Percentiles rank a stretch among this genome's conserved stretches.
phyloP scores from a whole-genome alignment of 2,113 vertebrate species.

The Neogobius melanostomus region DNA sequence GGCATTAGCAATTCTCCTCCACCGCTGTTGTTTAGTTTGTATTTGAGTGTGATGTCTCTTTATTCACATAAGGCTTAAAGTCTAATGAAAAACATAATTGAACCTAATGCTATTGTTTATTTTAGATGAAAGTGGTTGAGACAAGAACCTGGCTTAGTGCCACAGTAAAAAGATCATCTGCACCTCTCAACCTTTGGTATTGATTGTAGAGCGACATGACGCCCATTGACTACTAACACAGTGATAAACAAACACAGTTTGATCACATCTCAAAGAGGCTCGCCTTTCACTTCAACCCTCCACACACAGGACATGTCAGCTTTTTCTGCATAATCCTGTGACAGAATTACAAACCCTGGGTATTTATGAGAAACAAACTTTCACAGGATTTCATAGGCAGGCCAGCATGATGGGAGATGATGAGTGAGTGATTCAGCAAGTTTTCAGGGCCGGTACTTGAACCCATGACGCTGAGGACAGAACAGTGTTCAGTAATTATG shows the following conservation, averaged over 20 bases:
- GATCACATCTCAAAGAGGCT: conserved; percentile 15
- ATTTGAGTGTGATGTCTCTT: conserved; percentile 6
- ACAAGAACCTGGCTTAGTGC: conserved; percentile 55
- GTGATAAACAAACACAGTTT: conserved; percentile 58
- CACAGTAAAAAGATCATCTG: conserved; percentile 58
- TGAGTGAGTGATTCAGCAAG: no score
- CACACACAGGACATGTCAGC: not conserved
- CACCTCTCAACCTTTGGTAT: conserved; percentile 64
- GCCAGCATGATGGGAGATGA: no score
- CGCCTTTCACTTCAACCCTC: not conserved
- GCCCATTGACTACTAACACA: conserved; percentile 45
- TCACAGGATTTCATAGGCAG: not conserved
- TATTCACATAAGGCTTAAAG: conserved; percentile 13
- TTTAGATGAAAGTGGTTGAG: conserved; percentile 59
- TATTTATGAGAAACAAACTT: not conserved
- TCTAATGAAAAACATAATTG: conserved; percentile 44
- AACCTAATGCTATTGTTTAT: conserved; percentile 45
- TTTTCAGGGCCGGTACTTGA: no score
- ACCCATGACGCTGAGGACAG: no score
- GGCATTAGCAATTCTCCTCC: not conserved
- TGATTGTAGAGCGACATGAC: conserved; percentile 60
- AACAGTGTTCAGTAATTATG: no score
- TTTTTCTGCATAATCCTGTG: not conserved
- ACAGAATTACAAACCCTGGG: not conserved
- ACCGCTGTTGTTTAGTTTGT: not conserved